Base-by-base conservation (phyloP, 2,797 vertebrate genomes). In the Eulemur mongoz region DNA sequence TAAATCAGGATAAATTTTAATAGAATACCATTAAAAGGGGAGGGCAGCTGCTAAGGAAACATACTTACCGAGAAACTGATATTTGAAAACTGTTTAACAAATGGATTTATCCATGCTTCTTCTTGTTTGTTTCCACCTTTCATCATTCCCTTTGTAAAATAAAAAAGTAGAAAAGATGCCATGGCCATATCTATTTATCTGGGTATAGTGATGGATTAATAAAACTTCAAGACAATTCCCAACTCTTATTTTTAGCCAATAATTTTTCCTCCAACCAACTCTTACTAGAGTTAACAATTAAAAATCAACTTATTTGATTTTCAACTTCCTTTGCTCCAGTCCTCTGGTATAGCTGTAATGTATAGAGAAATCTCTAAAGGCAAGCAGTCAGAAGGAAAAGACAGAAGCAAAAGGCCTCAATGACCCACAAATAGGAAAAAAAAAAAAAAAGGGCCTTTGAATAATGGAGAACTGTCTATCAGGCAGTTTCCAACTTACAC, bases 71-170 rank as follows among this genome's bases (percentile, higher is more conserved):
- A 97, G 98, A 99, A 99, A 98, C 98, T 99, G 99, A 99, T 99
- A 98, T 98, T 99, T 98, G 99, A 99, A 98, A 99, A 99, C 98
- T 99, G 99, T 98, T 99, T 99, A 96, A 99, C 99, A 97, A 99
- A 99, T 79, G 99, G 99, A 98, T 99, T 99, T 98, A 99, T 99
- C 99, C 99, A 99, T 20, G 99, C 93, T 94, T 99, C 99, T 50
- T 99, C 99, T 98, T 99, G 99, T 98, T 99, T 99, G 98, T 98
- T 99, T 98, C 99, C 99, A 97, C 99, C 99, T 99, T 99, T 99
- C 98, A 99, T 98, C 97, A 99, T 99, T 98, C 99, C 99, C 99
- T 99, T 97, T 97, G 99, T 98, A 94, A 98, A 9, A 98, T 96
- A 97, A 83, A 97, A 98, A 76, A 95, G 92, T 23, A 97, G 93